Evolutionary conservation across 2,888 invertebrate species (phyloP), one percentile per base, ranked within the genome.

Genomic region (Azorinus chamasolen): DNA sequence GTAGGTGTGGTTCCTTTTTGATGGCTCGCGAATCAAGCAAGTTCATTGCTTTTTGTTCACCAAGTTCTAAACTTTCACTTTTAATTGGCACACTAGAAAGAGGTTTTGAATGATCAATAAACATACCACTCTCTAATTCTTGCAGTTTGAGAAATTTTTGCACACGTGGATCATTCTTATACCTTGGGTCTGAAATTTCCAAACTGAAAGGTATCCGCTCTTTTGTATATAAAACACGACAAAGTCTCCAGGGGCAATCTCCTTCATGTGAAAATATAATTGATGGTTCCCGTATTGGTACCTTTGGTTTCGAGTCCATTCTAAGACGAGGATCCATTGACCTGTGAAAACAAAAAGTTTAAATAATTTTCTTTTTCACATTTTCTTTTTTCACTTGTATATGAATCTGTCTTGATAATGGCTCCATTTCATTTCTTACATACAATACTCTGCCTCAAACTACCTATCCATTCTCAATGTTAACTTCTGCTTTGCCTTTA

Each of bases 151-250:
- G 51, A 55, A 83, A 73, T 76, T 86, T 88, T 76, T 87, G 85
- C 62, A 90, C 82, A 51, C 90, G 82, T 0, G 90, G 90, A 69
- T 90, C 90, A 59, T 75, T 72, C 65, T 86, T 87, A 58, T 77
- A 89, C 41, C 74, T 63, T 2, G 81, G 55, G 66, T 90, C 87
- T 22, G 77, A 71, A 3, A 86, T 59, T 66, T 89, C 79, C 0
- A 90, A 57, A 61, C 80, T 75, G 24, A 68, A 46, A 10, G 89
- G 90, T 22, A 88, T 70, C 46, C 81, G 72, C 25, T 79, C 58
- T 62, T 72, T 78, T 10, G 83, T 72, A 22, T 76, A 78, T 16
- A 82, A 39, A 4, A 86, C 77, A 53, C 63, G 71, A 53, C 51
- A 64, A n/a, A 83, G 59, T 62, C 72, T 78, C 74, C 78, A 86